phyloP scores from a whole-genome alignment of 2,888 invertebrate genomes.

The Urechis unicinctus region DNA sequence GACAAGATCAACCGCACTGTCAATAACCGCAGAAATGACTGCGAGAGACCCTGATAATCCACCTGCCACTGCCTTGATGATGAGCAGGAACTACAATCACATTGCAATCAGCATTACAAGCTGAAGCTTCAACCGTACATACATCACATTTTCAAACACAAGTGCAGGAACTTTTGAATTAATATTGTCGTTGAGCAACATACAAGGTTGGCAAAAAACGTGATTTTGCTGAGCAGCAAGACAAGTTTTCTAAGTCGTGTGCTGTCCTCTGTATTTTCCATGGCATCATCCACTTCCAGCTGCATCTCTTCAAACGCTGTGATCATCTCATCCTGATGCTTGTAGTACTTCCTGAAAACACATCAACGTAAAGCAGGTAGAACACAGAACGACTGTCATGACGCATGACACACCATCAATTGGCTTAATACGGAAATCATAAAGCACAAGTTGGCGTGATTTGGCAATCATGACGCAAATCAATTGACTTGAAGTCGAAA shows the following conservation, averaged over 20 bases:
- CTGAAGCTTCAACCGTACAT: too few relatives aligned
- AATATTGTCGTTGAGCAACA: slow-evolving; percentile 50
- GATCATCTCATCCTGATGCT: slow-evolving; percentile 43
- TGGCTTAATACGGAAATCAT: too few relatives aligned
- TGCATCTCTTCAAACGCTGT: slow-evolving; percentile 37
- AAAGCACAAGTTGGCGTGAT: too few relatives aligned
- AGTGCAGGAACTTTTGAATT: slow-evolving; percentile 48
- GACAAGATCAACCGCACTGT: slow-evolving; percentile 52
- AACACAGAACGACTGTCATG: background rate
- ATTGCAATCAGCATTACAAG: background rate
- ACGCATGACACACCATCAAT: too few relatives aligned
- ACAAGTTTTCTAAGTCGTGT: slow-evolving; percentile 17
- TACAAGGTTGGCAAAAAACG: slow-evolving; percentile 37
- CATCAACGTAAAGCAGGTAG: slow-evolving; percentile 2
- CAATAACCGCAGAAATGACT: slow-evolving; percentile 53
- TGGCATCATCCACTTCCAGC: slow-evolving; percentile 23
- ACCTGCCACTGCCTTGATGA: slow-evolving; percentile 50
- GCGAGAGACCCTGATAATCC: slow-evolving; percentile 52
- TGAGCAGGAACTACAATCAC: slow-evolving; percentile 36
- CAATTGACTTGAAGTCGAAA: background rate
- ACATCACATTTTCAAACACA: too few relatives aligned
- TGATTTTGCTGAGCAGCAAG: slow-evolving; percentile 25
- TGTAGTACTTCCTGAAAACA: slow-evolving; percentile 38
- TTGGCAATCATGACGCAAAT: background rate
- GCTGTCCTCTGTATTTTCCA: slow-evolving; percentile 17